phyloP scores from a whole-genome alignment of 2,888 invertebrate species.

The Lutraria lutraria region DNA sequence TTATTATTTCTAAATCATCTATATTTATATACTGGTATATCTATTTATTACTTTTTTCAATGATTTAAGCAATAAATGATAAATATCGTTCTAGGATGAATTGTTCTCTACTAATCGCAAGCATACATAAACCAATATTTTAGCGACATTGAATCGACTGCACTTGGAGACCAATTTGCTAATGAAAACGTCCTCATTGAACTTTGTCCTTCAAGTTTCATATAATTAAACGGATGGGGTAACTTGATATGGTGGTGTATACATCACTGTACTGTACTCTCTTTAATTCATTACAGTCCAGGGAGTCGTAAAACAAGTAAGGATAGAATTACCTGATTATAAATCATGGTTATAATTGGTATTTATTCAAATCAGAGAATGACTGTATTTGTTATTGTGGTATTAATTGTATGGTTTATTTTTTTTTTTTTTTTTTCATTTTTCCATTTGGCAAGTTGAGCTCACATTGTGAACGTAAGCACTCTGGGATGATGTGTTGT shows the following conservation, averaged over 20 bases:
- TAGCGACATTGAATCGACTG: neutral
- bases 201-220: neutral
- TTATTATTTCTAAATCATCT: too few species aligned
- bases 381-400: constrained; percentile 8
- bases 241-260: constrained; percentile 31
- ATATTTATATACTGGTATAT: too few species aligned
- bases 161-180: neutral
- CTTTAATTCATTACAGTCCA: constrained; percentile 32
- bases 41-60: too few species aligned
- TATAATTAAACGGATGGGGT: constrained; percentile 35
- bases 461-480: neutral
- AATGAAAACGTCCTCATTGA: constrained; percentile 4
- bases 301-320: constrained; percentile 34
- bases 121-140: neutral
- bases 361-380: constrained; percentile 31
- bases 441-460: neutral
- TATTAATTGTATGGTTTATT: neutral
- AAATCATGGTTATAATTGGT: constrained; percentile 36
- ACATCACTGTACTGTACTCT: constrained; percentile 22
- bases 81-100: neutral
- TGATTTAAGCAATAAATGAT: too few species aligned
- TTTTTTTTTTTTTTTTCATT: neutral
- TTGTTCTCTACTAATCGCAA: neutral
- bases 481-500: too few species aligned
- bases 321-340: constrained; percentile 35